A percentile compares a stretch with the other conserved stretches of the same genome.
Conservation (phyloP, 2,888 invertebrate species). For the Heliconius cydno region DNA sequence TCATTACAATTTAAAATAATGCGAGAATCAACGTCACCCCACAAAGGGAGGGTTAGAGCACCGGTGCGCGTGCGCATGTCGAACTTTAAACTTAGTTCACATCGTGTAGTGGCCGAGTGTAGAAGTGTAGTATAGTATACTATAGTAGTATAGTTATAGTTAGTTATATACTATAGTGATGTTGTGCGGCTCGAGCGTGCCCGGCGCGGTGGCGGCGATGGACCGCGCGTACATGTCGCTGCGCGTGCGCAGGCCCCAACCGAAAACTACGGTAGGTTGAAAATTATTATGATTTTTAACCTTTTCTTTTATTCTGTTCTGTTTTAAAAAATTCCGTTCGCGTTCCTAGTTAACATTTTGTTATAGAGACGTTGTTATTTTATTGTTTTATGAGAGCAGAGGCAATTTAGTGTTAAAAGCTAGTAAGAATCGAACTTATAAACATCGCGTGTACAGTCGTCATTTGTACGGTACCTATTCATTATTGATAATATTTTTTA, state of each 20-base stretch:
- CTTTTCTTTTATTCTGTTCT: too few relatives aligned
- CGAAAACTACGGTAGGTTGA: constrained; percentile 67
- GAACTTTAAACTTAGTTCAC: constrained; percentile 26
- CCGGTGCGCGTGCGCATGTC: constrained; percentile 1
- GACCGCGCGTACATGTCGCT: constrained; percentile 82
- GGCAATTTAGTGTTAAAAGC: too few relatives aligned
- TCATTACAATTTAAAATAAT: not conserved
- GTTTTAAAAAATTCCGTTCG: too few relatives aligned
- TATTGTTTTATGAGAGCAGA: too few relatives aligned
- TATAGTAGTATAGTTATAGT: constrained; percentile 58
- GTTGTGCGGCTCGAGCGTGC: constrained; percentile 57
- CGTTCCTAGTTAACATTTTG: too few relatives aligned
- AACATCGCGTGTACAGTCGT: too few relatives aligned
- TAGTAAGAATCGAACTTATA: too few relatives aligned
- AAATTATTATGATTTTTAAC: too few relatives aligned
- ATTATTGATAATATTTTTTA: not conserved
- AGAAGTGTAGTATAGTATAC: constrained; percentile 51
- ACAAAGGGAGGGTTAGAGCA: not conserved
- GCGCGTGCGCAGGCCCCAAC: constrained; percentile 76
- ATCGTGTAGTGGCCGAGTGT: constrained; percentile 35
- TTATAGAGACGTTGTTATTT: too few relatives aligned
- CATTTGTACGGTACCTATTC: too few relatives aligned
- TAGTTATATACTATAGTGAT: constrained; percentile 53
- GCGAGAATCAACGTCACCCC: constrained; percentile 7
- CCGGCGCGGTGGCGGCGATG: constrained; percentile 76